Evolutionary conservation across 2,113 vertebrate species (phyloP), one percentile per base, ranked within the genome.

Genomic region (Podiceps cristatus): DNA sequence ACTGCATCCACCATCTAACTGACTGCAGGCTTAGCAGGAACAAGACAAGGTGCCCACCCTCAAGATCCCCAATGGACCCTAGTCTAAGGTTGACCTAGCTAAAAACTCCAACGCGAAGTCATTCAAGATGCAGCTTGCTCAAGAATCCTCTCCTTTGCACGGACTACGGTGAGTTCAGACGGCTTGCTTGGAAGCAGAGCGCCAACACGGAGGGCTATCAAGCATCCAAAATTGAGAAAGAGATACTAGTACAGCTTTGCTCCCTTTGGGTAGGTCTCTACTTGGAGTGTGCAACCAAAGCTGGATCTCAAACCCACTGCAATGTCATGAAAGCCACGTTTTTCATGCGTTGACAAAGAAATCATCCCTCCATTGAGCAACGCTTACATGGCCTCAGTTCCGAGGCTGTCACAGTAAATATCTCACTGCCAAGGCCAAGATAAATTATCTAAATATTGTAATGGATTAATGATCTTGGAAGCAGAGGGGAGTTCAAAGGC

Each of bases 251-350:
- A 16, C 17, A n/a, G 64, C 35, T 37, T 29, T 13, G 56, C 14
- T 49, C 15, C 4, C 4, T 28, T 29, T 5, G 13, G 40, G 14
- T 15, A n/a, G 49, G 37, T 18, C 47, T 69, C 50, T 27, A 14
- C 50, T n/a, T 4, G 0, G 31, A 47, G 29, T 4, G 2, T 14
- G 20, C 13, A 28, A 18, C 42, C 56, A 18, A 23, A 11, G 40
- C 45, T n/a, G 40, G 35, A 25, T 47, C 42, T 17, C 35, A 49
- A 45, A 62, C 52, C 7, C 2, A 1, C 55, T 4, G 49, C 45
- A 10, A 3, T 4, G 16, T 28, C 17, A 13, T 0, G 4, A 19
- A 14, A 45, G 16, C 18, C 28, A 4, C 2, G 5, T 49, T 37
- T 18, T 53, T 25, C 29, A 47, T 13, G 31, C 37, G 9, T 3